Conservation (phyloP, 2,888 invertebrate genomes). For the Escarpia spicata region DNA sequence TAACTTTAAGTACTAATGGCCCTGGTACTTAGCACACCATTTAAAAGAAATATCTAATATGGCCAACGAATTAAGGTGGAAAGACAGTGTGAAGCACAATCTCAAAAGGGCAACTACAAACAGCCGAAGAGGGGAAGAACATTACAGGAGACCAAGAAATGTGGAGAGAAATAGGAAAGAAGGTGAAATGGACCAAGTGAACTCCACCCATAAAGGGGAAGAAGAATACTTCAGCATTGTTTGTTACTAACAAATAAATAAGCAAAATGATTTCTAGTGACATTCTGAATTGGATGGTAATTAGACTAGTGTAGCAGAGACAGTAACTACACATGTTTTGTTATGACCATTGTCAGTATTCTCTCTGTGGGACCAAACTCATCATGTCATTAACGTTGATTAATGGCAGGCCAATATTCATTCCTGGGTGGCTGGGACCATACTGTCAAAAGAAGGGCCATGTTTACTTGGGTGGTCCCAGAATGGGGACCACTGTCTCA, state of each 20-base stretch:
- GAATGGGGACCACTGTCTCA: conserved; percentile 22
- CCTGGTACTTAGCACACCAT: conserved; percentile 18
- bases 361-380: background rate
- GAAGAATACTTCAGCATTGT: no score
- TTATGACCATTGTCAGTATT: background rate
- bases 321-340: background rate
- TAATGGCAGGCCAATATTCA: background rate
- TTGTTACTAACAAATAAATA: no score
- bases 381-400: background rate
- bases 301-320: background rate
- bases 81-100: conserved; percentile 17
- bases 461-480: conserved; percentile 24
- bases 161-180: no score
- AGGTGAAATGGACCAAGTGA: no score
- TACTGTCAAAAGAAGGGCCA: conserved; percentile 22
- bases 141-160: background rate
- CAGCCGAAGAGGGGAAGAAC: background rate
- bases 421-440: conserved; percentile 21
- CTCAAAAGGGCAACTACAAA: background rate
- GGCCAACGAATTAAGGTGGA: conserved; percentile 13
- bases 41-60: conserved; percentile 8
- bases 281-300: background rate
- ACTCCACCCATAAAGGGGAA: no score
- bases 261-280: no score
- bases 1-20: conserved; percentile 19